These are phyloP conservation scores for Ferdinandea cuprea DNA, from an alignment of 2,888 invertebrate genomes.

Conservation along the genomic window DNA sequence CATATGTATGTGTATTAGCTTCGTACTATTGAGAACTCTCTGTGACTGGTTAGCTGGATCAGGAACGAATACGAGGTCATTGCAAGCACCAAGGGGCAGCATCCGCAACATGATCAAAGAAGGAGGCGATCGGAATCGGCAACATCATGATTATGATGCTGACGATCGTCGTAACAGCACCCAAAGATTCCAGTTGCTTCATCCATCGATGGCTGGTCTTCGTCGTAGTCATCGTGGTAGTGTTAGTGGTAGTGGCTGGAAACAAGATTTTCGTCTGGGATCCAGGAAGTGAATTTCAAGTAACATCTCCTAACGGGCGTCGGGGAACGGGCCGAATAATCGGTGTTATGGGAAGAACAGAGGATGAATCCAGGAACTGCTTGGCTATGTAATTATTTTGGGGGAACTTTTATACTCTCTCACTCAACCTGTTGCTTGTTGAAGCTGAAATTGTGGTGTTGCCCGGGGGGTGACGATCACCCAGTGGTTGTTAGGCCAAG, in stretches of 20 bases:
- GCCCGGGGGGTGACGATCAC: slow-evolving; percentile 52
- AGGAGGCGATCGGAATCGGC: slow-evolving; percentile 71
- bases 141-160: slow-evolving; percentile 73
- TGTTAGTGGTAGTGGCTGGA: slow-evolving; percentile 56
- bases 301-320: slow-evolving; percentile 62
- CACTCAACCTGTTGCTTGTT: slow-evolving; percentile 63
- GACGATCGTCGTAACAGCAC: slow-evolving; percentile 62
- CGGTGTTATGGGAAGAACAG: slow-evolving; percentile 65
- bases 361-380: slow-evolving; percentile 67
- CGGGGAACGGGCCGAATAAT: slow-evolving; percentile 28
- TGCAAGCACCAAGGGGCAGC: slow-evolving; percentile 68
- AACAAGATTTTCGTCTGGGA: slow-evolving; percentile 74
- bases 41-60: slow-evolving; percentile 40
- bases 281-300: slow-evolving; percentile 74
- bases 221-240: slow-evolving; percentile 25
- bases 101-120: slow-evolving; percentile 73
- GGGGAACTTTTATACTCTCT: slow-evolving; percentile 43
- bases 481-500: slow-evolving; percentile 32
- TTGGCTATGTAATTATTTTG: slow-evolving; percentile 72
- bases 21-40: slow-evolving; percentile 36
- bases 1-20: too few species aligned
- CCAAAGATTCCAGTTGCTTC: slow-evolving; percentile 69
- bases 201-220: slow-evolving; percentile 59
- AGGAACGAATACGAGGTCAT: slow-evolving; percentile 72
- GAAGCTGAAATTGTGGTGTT: slow-evolving; percentile 12